Conservation (phyloP, 2,797 vertebrate genomes). For the Stomatorhinus walkeri region DNA sequence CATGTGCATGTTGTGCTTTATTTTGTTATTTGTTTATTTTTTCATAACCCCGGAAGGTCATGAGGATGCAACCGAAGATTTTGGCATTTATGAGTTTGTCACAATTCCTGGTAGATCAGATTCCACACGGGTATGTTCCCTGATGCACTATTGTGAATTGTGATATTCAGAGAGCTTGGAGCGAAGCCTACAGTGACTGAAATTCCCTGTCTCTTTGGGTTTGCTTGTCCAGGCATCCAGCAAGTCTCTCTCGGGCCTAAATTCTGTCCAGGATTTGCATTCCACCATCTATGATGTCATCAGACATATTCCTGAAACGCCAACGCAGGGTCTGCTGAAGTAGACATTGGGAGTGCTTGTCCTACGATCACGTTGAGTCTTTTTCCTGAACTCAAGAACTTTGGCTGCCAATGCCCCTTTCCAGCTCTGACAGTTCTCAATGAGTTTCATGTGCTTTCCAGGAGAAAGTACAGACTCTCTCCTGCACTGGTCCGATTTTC, state of each 20-base stretch:
- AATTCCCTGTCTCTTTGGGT: background rate
- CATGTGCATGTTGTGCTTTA: slow-evolving; percentile 9
- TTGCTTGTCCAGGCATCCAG: slow-evolving; percentile 63
- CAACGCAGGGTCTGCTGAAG: slow-evolving; percentile 59
- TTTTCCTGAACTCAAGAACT: background rate
- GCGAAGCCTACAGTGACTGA: background rate
- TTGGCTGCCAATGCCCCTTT: background rate
- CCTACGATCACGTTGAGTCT: background rate
- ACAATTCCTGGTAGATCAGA: slow-evolving; percentile 73
- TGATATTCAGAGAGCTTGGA: background rate
- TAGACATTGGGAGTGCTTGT: slow-evolving; percentile 35
- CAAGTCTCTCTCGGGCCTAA: slow-evolving; percentile 61
- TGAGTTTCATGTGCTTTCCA: background rate
- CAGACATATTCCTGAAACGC: slow-evolving; percentile 75
- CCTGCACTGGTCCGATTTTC: background rate
- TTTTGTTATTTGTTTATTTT: background rate
- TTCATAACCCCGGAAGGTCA: slow-evolving; percentile 66
- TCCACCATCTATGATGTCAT: slow-evolving; percentile 93
- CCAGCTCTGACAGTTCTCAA: background rate
- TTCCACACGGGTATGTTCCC: slow-evolving; percentile 63
- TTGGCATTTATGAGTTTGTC: slow-evolving; percentile 95
- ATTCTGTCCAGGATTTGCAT: slow-evolving; percentile 64
- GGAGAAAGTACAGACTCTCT: background rate
- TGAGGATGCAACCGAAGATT: slow-evolving; percentile 87
- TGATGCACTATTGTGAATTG: background rate